Base-by-base conservation (phyloP, 1,140 invertebrate species). In the Drosophila truncata region DNA sequence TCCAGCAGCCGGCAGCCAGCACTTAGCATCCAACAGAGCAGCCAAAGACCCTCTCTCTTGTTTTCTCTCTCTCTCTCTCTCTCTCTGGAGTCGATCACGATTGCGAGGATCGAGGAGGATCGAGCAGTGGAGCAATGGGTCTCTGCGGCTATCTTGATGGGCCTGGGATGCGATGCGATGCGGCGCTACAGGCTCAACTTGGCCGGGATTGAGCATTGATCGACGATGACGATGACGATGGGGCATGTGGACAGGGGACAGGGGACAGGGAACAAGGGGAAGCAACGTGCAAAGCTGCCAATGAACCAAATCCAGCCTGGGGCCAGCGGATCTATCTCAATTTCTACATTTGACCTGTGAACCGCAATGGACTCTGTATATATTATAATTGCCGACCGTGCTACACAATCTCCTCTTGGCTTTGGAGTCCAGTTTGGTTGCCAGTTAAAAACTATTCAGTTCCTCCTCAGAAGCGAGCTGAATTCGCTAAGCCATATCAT, bases 251-350 rank as follows among this genome's bases (percentile, higher is more conserved):
- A 29, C 57, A 31, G 33, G 42, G 13, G 9, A n/a, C 16, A 11
- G 0, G 16, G 16, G 16, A 23, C 13, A 14, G 44, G 14, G 46
- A 44, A 1, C 42, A 13, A 13, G 27, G 52, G 70, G 67, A 5
- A 23, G 16, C 70, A 75, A 88, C 66, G 85, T 84, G 85, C 78
- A 84, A 88, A 90, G 85, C 85, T 88, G 85, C 81, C 81, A 88
- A 88, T 88, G 85, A 90, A 85, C 74, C 81, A 80, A 69, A 75
- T 81, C 66, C 60, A 73, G 60, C 85, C 72, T 18, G 44, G 67
- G 67, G 50, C 44, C 7, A 5, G 29, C 46, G 75, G 80, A 79
- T 85, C 65, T 64, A 76, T 76, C 73, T 76, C 72, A 64, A 64
- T 81, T 79, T 72, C 71, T 76, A 76, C 61, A 59, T 81, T 79